Evolutionary conservation across 2,113 vertebrate genomes (phyloP).

Genomic region (Neogale vison): DNA sequence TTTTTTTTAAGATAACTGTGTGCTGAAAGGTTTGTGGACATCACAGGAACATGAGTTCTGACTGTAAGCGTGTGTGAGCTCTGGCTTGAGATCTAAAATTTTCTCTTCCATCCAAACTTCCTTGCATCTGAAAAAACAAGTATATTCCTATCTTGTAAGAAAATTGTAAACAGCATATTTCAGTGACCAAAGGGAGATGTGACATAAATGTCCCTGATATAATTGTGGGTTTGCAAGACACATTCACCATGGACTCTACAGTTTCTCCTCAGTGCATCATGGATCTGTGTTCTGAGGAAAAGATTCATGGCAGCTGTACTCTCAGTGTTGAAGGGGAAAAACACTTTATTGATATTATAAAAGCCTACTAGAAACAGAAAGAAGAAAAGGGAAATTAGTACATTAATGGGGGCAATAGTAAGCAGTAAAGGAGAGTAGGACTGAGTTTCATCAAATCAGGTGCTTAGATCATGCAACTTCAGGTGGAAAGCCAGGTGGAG

Average conservation of each 20-base stretch:
- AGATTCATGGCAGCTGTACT: not conserved
- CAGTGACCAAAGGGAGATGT: not conserved
- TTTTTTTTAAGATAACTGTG: not conserved
- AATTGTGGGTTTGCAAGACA: not conserved
- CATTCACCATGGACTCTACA: not conserved
- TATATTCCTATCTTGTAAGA: not conserved
- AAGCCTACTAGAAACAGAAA: not conserved
- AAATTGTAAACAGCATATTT: not conserved
- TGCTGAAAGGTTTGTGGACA: not conserved
- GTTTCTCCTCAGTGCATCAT: not conserved
- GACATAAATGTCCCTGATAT: not conserved
- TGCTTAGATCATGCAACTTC: not conserved
- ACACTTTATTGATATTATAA: not conserved
- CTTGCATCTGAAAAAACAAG: not conserved
- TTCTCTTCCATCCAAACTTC: not conserved
- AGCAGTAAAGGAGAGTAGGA: not conserved
- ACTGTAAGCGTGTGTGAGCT: not conserved
- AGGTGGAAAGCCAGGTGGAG: not conserved
- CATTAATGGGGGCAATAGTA: not conserved
- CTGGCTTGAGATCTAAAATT: not conserved
- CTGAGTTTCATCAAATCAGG: not conserved
- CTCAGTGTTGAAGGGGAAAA: not conserved
- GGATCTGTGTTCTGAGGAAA: not conserved
- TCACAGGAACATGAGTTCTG: not conserved
- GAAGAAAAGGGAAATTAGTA: not conserved